Conservation (phyloP, 2,888 invertebrate species). For the Acanthosoma haemorrhoidale region DNA sequence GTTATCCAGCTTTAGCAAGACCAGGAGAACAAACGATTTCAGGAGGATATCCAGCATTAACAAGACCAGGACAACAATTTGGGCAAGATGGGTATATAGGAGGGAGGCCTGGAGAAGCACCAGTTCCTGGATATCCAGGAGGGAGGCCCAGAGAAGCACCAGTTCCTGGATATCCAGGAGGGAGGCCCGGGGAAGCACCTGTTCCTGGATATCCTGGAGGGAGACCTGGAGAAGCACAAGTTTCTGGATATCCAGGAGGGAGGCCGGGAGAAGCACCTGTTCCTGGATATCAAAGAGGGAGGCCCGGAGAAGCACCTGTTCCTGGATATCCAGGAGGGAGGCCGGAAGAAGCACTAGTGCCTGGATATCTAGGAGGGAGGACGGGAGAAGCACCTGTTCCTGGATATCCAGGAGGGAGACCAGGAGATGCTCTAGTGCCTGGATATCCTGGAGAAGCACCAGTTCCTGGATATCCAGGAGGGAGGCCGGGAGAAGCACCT, state of each 20-base stretch:
- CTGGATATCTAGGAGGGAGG: not conserved
- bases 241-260: constrained; percentile 21
- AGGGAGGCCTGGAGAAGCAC: not conserved
- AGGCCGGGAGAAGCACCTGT: constrained; percentile 37
- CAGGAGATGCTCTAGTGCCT: not conserved
- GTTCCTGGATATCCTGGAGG: constrained; percentile 29
- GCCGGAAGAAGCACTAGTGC: constrained; percentile 1
- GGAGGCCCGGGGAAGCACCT: not conserved
- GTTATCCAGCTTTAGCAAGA: not conserved
- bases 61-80: not conserved
- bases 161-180: constrained; percentile 27
- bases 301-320: constrained; percentile 26
- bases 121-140: not conserved
- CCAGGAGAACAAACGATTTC: constrained; percentile 12
- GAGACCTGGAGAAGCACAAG: constrained; percentile 19
- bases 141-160: constrained; percentile 7
- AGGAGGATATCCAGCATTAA: constrained; percentile 20
- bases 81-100: not conserved
- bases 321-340: no score
- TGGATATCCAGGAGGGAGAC: not conserved
- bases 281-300: constrained; percentile 2
- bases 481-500: constrained; percentile 13
- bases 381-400: not conserved
- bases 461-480: not conserved
- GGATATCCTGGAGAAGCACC: not conserved